Conservation (phyloP, 2,797 vertebrate species). For the Tapirus indicus region DNA sequence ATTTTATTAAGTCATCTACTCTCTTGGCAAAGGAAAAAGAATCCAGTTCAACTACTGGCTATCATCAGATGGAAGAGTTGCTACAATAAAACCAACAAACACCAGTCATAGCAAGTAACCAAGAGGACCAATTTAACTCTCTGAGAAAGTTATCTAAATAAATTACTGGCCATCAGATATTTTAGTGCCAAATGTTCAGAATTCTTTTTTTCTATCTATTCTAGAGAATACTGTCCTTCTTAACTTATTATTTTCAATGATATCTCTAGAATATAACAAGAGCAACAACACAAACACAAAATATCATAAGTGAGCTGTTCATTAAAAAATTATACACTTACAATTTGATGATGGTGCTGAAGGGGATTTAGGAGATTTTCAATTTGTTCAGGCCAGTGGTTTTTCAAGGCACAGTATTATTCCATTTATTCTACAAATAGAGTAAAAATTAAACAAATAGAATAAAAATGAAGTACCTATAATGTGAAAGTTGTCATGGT, state of each 20-base stretch:
- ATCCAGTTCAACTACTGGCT: neutral
- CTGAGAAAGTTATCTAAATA: neutral
- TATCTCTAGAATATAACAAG: neutral
- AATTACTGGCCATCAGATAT: neutral
- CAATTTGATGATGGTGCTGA: neutral
- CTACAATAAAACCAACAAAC: constrained; percentile 19
- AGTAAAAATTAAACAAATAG: too few relatives aligned
- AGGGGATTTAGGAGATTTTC: neutral
- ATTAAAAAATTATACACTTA: neutral
- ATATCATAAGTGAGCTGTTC: neutral
- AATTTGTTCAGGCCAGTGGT: neutral
- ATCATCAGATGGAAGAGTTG: constrained; percentile 19
- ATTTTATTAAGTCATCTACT: constrained; percentile 59
- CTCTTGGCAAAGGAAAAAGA: constrained; percentile 25
- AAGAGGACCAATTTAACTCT: neutral
- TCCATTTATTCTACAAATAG: neutral
- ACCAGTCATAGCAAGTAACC: neutral
- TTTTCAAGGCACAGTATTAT: neutral
- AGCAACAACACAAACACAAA: neutral
- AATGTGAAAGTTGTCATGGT: neutral
- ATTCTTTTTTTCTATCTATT: neutral
- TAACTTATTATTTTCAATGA: constrained; percentile 20
- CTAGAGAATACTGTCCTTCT: neutral
- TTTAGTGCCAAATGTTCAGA: neutral
- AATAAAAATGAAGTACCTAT: neutral